Evolutionary conservation across 2,797 vertebrate species (phyloP), one percentile per base, ranked within the genome.

Genomic region (Peromyscus aztecus): DNA sequence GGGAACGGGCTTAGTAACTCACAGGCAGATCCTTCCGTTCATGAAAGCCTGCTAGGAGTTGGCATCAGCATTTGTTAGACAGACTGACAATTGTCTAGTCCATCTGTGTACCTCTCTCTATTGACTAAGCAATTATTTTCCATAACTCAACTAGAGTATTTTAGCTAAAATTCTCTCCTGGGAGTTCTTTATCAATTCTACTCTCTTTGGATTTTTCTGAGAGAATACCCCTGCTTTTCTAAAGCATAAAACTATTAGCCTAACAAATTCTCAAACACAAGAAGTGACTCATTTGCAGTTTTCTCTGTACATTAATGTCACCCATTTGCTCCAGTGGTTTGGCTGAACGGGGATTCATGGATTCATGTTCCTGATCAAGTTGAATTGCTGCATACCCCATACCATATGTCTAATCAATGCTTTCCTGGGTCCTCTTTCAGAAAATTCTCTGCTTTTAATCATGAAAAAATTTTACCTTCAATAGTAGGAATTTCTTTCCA

Each of bases 31-130:
- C 31, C 94, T 76, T 37, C 43, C 40, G 4, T 73, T 92, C 57
- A 61, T 83, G 37, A 91, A 89, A 94, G 85, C 31, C 27, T 78
- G 40, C 5, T 86, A 86, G 78, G 75, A 65, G 7, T 65, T 87
- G 37, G 6, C 63, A 76, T 80, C 40, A 55, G 90, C 27, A 88
- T 94, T 95, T 91, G 40, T 84, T 75, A 95, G 71, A 84, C 57
- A 85, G 82, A 71, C 7, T 97, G 37, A 95, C 82, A 91, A 77
- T 9, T 85, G 31, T 77, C 52, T 83, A 40, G n/a, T 65, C 29
- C 12, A 76, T 95, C 23, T 76, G 73, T 14, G 7, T 55, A 40
- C n/a, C 78, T 87, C 40, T 89, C 31, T 0, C 82, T 69, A 89
- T 21, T 43, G 43, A 63, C 75, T 81, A 92, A 93, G 43, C 0